Evolutionary conservation across 2,888 invertebrate genomes (phyloP).

Genomic region (Blera fallax): DNA sequence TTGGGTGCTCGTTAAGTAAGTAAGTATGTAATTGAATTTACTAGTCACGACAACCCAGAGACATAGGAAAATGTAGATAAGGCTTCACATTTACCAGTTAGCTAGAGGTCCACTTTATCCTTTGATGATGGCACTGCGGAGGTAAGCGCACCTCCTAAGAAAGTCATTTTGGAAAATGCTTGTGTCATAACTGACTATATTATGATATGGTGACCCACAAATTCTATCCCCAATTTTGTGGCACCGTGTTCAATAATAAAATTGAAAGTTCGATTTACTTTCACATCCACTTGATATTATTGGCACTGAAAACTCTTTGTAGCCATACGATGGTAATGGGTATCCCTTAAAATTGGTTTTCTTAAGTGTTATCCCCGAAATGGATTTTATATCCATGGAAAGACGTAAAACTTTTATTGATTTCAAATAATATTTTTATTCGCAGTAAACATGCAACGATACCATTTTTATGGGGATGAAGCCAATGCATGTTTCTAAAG

Average conservation of each 20-base stretch:
- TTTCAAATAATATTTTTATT: conserved; percentile 14
- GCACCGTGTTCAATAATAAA: background rate
- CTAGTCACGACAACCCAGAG: too few relatives aligned
- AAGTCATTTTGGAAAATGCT: too few relatives aligned
- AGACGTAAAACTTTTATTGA: conserved; percentile 4
- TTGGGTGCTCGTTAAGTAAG: too few relatives aligned
- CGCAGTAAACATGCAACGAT: conserved; percentile 6
- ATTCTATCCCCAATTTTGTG: background rate
- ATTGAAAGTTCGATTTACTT: background rate
- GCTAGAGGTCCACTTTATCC: too few relatives aligned
- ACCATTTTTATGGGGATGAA: background rate
- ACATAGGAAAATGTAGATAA: too few relatives aligned
- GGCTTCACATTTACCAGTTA: too few relatives aligned
- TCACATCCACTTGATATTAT: conserved; percentile 9
- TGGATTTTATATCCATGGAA: background rate
- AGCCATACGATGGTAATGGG: background rate
- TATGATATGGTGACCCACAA: background rate
- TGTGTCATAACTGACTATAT: background rate
- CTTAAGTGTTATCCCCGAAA: conserved; percentile 9
- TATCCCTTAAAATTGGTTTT: conserved; percentile 7
- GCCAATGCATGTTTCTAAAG: background rate
- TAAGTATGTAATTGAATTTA: too few relatives aligned
- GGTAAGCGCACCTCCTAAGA: too few relatives aligned
- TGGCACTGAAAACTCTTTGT: background rate
- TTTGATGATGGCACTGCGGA: too few relatives aligned